A percentile compares a stretch with the other conserved stretches of the same genome.
phyloP scores from a whole-genome alignment of 1,140 invertebrate genomes.

The Brachionus sp. region DNA sequence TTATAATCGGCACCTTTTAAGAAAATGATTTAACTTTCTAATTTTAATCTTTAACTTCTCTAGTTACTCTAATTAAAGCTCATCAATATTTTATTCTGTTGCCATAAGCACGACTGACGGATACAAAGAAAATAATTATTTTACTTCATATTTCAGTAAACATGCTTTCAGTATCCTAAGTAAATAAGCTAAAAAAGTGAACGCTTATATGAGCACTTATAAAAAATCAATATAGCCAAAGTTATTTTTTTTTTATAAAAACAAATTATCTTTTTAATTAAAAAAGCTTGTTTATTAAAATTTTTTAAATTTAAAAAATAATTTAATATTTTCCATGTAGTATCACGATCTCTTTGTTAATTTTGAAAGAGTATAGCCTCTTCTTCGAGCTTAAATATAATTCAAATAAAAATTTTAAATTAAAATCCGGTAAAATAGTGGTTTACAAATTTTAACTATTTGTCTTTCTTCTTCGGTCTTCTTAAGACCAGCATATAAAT shows the following conservation, averaged over 20 bases:
- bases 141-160: background rate
- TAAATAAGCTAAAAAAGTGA: background rate
- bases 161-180: background rate
- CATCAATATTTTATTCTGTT: background rate
- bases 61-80: background rate
- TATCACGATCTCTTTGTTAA: background rate
- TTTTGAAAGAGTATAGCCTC: background rate
- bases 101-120: background rate
- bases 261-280: background rate
- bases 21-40: background rate
- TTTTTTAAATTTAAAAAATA: background rate
- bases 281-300: background rate
- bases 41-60: background rate
- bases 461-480: background rate
- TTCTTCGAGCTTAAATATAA: background rate
- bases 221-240: no score
- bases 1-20: no score
- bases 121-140: background rate
- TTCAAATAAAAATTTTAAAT: background rate
- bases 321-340: background rate
- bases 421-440: background rate
- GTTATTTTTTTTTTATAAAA: background rate
- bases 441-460: slow-evolving; percentile 6
- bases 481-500: background rate
- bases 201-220: background rate